phyloP scores from a whole-genome alignment of 2,888 invertebrate species.

The Ceratothoa steindachneri region DNA sequence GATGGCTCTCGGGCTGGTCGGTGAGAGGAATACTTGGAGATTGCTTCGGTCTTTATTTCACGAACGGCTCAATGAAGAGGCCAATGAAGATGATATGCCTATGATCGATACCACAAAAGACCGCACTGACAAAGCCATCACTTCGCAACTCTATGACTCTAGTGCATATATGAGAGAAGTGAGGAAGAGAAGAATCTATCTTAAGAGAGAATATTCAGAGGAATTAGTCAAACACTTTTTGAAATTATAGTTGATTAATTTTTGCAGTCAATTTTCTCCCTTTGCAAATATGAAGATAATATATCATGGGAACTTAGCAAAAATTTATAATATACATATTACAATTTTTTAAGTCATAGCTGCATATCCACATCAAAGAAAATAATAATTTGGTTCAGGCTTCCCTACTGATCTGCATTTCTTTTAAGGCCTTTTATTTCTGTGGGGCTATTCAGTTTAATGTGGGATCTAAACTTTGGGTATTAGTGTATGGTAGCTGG shows the following conservation, averaged over 20 bases:
- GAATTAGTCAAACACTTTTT: too few species aligned
- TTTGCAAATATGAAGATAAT: too few species aligned
- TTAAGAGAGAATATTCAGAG: neutral
- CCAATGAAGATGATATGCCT: slow-evolving; percentile 50
- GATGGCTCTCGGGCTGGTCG: slow-evolving; percentile 58
- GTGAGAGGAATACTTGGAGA: slow-evolving; percentile 85
- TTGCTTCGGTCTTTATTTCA: slow-evolving; percentile 74
- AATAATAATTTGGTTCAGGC: too few species aligned
- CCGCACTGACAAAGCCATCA: slow-evolving; percentile 62
- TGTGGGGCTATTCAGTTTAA: too few species aligned
- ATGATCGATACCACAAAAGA: slow-evolving; percentile 50
- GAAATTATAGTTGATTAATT: neutral
- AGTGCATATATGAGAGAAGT: slow-evolving; percentile 58
- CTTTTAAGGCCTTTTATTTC: too few species aligned
- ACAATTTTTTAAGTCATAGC: too few species aligned
- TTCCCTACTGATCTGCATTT: too few species aligned
- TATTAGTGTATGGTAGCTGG: too few species aligned
- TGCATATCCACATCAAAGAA: too few species aligned
- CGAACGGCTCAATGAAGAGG: slow-evolving; percentile 62
- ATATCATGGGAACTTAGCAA: too few species aligned
- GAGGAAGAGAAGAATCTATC: neutral
- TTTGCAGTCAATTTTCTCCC: neutral
- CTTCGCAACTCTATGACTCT: slow-evolving; percentile 58
- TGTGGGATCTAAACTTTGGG: too few species aligned
- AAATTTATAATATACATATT: too few species aligned